Evolutionary conservation across 2,113 vertebrate species (phyloP).

Genomic region (Miniopterus natalensis): DNA sequence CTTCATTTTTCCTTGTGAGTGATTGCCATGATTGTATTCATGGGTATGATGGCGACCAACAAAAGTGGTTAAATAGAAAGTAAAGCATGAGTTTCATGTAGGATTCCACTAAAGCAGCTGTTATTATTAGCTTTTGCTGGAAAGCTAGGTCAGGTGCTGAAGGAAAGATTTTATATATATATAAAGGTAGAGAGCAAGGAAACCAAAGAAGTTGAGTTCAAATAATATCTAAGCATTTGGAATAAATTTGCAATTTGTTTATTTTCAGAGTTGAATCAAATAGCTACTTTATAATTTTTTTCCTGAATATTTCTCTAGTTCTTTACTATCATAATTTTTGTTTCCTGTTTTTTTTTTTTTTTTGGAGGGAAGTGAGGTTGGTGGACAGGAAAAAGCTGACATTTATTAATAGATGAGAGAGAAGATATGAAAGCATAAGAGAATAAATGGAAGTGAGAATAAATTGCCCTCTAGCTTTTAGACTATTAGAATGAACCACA

Average conservation of each 20-base stretch:
- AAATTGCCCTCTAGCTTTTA: neutral
- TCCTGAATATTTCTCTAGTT: neutral
- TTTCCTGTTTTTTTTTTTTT: neutral
- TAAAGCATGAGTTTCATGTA: neutral
- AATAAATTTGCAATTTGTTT: constrained; percentile 47
- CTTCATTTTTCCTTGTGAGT: neutral
- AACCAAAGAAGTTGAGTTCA: constrained; percentile 23
- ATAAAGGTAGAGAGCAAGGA: neutral
- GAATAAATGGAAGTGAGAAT: constrained; percentile 36
- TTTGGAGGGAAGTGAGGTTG: neutral
- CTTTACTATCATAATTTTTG: constrained; percentile 33
- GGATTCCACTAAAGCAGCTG: neutral
- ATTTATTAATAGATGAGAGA: neutral
- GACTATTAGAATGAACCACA: neutral
- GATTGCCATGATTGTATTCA: constrained; percentile 22
- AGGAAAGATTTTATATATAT: neutral
- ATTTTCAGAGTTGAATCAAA: constrained; percentile 55
- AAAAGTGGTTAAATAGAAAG: constrained; percentile 42
- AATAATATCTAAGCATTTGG: constrained; percentile 48
- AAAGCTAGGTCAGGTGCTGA: constrained; percentile 27
- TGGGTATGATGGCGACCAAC: neutral
- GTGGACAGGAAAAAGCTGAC: neutral
- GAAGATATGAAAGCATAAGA: neutral
- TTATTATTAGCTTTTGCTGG: neutral
- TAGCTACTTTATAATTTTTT: constrained; percentile 3